Conservation (phyloP, 1,140 invertebrate genomes). For the Lerema accius region DNA sequence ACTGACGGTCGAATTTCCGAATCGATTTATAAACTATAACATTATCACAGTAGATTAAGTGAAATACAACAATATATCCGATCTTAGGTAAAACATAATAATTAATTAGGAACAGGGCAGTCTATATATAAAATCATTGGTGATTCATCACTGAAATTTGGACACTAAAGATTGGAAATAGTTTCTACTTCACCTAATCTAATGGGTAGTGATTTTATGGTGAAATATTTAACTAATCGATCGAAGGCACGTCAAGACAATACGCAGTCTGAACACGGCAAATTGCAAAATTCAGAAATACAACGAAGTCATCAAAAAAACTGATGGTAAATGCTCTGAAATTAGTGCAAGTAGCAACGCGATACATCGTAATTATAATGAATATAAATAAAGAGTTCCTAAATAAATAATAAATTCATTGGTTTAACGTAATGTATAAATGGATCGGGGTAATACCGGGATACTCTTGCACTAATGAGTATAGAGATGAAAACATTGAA, state of each 20-base stretch:
- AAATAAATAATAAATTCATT: constrained; percentile 45
- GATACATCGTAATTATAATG: constrained; percentile 23
- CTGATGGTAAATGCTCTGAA: constrained; percentile 41
- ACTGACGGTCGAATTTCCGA: constrained; percentile 40
- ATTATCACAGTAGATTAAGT: constrained; percentile 73
- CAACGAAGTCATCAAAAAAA: constrained; percentile 47
- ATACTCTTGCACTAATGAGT: constrained; percentile 58
- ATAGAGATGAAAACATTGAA: constrained; percentile 57
- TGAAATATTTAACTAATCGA: constrained; percentile 47
- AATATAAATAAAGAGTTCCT: constrained; percentile 33
- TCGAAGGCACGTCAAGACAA: constrained; percentile 73
- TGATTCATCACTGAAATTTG: constrained; percentile 79
- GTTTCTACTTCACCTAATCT: constrained; percentile 75
- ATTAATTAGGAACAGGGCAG: constrained; percentile 79
- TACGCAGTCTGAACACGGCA: constrained; percentile 43
- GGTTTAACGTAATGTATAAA: constrained; percentile 32
- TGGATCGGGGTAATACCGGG: constrained; percentile 16
- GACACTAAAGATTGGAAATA: constrained; percentile 61
- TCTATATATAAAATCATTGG: constrained; percentile 79
- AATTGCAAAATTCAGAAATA: constrained; percentile 60
- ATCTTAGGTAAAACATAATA: constrained; percentile 63
- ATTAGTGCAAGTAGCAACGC: constrained; percentile 52
- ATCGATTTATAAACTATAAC: constrained; percentile 55
- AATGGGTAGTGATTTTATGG: constrained; percentile 51
- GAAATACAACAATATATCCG: constrained; percentile 58